Percentiles rank a stretch among this genome's conserved stretches.
Evolutionary conservation across 1,140 invertebrate genomes (phyloP).

Genomic region (Heliconius melpomene): DNA sequence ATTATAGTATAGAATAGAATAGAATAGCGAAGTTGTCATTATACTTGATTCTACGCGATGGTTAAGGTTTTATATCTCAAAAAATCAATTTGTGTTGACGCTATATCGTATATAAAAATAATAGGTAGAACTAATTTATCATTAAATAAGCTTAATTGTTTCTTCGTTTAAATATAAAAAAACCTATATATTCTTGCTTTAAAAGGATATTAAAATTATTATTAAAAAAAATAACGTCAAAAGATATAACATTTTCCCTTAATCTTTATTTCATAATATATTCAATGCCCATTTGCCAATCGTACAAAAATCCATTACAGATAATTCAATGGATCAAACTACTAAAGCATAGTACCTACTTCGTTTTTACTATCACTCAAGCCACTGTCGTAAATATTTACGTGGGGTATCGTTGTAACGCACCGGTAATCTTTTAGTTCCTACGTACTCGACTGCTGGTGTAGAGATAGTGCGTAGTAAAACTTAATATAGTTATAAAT

Average conservation of each 20-base stretch:
- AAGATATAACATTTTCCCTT: background rate
- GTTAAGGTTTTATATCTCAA: background rate
- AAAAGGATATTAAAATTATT: background rate
- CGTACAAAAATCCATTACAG: background rate
- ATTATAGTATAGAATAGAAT: background rate
- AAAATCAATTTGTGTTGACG: no score
- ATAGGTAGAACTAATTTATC: no score
- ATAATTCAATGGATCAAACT: slow-evolving; percentile 5
- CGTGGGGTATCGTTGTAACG: background rate
- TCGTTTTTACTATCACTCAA: slow-evolving; percentile 2
- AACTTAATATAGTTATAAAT: background rate
- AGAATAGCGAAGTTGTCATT: background rate
- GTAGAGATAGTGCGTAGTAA: background rate
- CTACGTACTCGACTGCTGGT: background rate
- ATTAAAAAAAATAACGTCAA: background rate
- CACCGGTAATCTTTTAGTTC: background rate
- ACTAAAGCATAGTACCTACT: background rate
- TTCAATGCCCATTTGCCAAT: slow-evolving; percentile 1
- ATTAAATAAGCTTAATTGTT: no score
- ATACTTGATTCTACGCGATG: background rate
- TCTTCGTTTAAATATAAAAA: no score
- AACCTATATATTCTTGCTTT: no score
- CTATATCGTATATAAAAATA: no score
- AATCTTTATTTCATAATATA: background rate
- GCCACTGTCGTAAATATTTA: slow-evolving; percentile 7